Evolutionary conservation across 1,140 invertebrate species (phyloP).

Genomic region (Cherax quadricarinatus): DNA sequence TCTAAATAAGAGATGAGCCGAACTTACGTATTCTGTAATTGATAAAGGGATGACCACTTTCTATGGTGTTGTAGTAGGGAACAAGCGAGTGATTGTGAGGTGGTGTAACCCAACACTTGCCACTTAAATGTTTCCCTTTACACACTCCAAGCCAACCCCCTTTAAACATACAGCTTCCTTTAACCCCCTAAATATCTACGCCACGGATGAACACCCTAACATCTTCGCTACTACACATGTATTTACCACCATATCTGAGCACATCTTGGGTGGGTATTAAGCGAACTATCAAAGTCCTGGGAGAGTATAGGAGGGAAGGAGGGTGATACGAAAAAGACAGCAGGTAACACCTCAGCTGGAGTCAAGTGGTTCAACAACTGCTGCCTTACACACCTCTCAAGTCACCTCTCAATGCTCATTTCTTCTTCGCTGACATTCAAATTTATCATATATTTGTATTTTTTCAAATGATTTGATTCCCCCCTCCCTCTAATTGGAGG

Average conservation of each 20-base stretch:
- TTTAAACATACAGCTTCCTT: background rate
- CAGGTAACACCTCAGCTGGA: background rate
- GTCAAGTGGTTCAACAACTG: background rate
- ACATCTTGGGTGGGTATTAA: too few relatives aligned
- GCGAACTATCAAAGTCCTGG: too few relatives aligned
- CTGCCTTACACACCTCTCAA: too few relatives aligned
- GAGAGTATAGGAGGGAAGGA: too few relatives aligned
- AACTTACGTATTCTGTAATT: background rate
- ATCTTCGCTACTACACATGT: background rate
- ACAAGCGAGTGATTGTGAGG: background rate
- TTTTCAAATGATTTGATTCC: too few relatives aligned
- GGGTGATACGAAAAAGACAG: background rate
- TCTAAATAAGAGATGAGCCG: background rate
- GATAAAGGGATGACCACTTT: background rate
- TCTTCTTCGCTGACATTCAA: too few relatives aligned
- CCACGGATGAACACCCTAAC: background rate
- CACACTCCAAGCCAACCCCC: background rate
- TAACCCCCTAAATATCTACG: background rate
- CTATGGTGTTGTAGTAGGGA: background rate
- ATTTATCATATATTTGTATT: too few relatives aligned
- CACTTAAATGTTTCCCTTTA: background rate
- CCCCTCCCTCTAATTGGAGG: too few relatives aligned
- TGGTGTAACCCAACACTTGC: conserved; percentile 17
- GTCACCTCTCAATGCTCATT: too few relatives aligned
- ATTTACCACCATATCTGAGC: background rate